Evolutionary conservation across 2,113 vertebrate genomes (phyloP), one percentile per base, ranked within the genome.

Genomic region (Psittacula cyanocephala): DNA sequence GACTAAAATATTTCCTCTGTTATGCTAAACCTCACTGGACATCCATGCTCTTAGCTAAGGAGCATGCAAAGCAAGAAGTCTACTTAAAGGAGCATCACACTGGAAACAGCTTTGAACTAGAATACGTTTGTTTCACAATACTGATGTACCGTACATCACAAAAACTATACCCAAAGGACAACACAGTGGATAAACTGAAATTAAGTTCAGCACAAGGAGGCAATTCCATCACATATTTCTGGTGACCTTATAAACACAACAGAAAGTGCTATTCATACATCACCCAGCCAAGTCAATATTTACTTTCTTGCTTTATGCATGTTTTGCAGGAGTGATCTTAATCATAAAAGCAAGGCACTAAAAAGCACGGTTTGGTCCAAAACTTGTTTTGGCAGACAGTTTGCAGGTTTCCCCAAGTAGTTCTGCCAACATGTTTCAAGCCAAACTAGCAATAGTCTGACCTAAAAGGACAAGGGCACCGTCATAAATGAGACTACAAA

Each of bases 401-500:
- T 52, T 0, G 10, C 68, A 87, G 72, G 83, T 92, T 93, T 96
- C 86, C 82, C 39, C 47, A 35, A 31, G 71, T 35, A 82, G 63
- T 47, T 91, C 68, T 86, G 92, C 94, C 92, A 96, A 89, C 4
- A 13, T 47, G 72, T 74, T 91, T 89, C 68, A 85, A 87, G 88
- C 93, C 94, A 96, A 95, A 93, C 62, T 72, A 89, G 78, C 77
- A 94, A 89, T 4, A 94, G 74, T 50, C 89, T 89, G 86, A 96
- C 83, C 95, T 79, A 92, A 82, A 85, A 91, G 82, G 96, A 96
- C 95, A 95, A 91, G 94, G 95, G 84, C 57, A 74, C 94, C 95
- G 88, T 96, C 92, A 93, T 91, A 94, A 97, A 91, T 50, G 81
- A 93, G 91, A 96, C 47, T 92, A 91, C 83, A 95, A 95, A 85